Base-by-base conservation (phyloP, 2,888 invertebrate genomes). In the Watsonalla cultraria region DNA sequence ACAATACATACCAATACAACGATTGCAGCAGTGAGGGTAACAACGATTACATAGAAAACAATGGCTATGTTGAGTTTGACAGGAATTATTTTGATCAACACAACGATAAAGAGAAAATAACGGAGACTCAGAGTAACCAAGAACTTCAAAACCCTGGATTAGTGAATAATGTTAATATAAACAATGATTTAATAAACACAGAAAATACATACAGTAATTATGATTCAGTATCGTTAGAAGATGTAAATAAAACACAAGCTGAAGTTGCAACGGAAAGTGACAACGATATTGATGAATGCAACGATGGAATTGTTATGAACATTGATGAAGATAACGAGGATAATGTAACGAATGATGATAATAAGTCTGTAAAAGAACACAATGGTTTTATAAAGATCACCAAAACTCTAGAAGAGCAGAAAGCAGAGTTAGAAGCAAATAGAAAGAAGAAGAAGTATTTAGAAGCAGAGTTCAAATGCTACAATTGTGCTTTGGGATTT, bases 381-480 rank as follows among this genome's bases (percentile, higher is more conserved):
- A 56, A 70, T 47, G 65, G 71, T 5, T 82, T 76, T 47, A 68
- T 72, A 11, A 84, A 80, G 72, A 75, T 82, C 49, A 51, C 74
- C 8, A 62, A 88, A 0, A 77, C 67, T 49, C n/a, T 76, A 55
- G 82, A 88, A 73, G 81, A 89, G 46, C 90, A 90, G 72, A 90
- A 84, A 53, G 61, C 69, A 0, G 81, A 80, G 11, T 70, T 90
- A 56, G 87, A 89, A 59, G 66, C 61, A 0, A 80, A 74, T 45
- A 88, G 88, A 58, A 84, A 63, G 47, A 74, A 74, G 9, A 84
- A 85, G 65, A 88, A 87, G 58, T 90, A 90, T 54, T 7, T 78
- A 24, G 82, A 85, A 55, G 79, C 89, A 0, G 82, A 84, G 42
- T 90, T 82, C 46, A 90, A 90, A 55, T 90, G 90, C 45, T 80